Percentiles rank a stretch among this genome's conserved stretches.
Conservation (phyloP, 2,888 invertebrate genomes). For the Cantharis lateralis region DNA sequence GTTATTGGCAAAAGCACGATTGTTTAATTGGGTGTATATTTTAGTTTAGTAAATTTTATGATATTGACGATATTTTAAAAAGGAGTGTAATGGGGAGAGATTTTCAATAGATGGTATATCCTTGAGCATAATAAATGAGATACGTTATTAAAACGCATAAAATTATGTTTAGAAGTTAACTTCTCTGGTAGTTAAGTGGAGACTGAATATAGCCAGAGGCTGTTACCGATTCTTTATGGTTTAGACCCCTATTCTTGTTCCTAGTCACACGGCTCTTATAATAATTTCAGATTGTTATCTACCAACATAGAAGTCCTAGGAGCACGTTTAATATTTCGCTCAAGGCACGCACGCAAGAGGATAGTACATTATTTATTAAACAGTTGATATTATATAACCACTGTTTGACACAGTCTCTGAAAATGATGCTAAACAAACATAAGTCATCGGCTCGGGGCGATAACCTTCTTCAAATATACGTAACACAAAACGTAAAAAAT, state of each 20-base stretch:
- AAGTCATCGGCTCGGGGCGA: slow-evolving; percentile 29
- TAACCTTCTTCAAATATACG: slow-evolving; percentile 28
- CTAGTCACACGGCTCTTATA: slow-evolving; percentile 29
- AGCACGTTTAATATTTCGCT: slow-evolving; percentile 24
- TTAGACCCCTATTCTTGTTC: slow-evolving; percentile 24
- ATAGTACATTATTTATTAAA: slow-evolving; percentile 13
- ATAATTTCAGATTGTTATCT: slow-evolving; percentile 29
- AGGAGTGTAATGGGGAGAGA: slow-evolving; percentile 7
- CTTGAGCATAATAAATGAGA: slow-evolving; percentile 21
- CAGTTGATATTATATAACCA: slow-evolving; percentile 12
- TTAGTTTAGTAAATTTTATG: background rate
- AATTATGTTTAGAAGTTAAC: slow-evolving; percentile 27
- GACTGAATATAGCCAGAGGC: slow-evolving; percentile 24
- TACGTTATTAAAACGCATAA: slow-evolving; percentile 26
- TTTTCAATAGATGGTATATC: slow-evolving; percentile 26
- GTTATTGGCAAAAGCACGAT: background rate
- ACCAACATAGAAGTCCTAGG: slow-evolving; percentile 26
- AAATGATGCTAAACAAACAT: slow-evolving; percentile 26
- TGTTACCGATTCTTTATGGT: slow-evolving; percentile 26
- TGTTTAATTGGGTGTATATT: background rate
- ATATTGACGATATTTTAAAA: background rate
- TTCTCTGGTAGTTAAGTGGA: slow-evolving; percentile 31
- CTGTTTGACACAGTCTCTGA: slow-evolving; percentile 17
- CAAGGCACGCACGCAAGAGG: slow-evolving; percentile 22
- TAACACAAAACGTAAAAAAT: slow-evolving; percentile 26